Base-by-base conservation (phyloP, 2,888 invertebrate genomes). In the Boloria euphrosyne region DNA sequence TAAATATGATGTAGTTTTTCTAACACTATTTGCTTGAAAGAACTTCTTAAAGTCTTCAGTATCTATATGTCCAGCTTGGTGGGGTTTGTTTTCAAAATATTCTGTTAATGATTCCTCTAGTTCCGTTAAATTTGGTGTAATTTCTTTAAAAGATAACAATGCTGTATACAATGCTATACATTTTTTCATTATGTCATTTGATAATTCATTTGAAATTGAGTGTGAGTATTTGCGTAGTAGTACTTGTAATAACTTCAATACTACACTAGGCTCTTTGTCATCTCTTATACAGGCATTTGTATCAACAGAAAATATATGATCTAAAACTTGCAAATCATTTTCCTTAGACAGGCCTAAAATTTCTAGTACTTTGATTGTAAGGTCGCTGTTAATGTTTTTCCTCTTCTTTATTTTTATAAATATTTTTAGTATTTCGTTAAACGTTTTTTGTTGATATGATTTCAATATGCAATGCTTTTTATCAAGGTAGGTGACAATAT, bases 41-140 rank as follows among this genome's bases (percentile, higher is more conserved):
- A 94, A 90, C 57, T 89, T 87, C 70, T 85, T 84, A 71, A 94
- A 94, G 65, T 94, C 84, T 65, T 93, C 87, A n/a, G 82, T 81
- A 16, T 89, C 82, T 13, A 96, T 79, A 16, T 82, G 78, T 14
- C 82, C 78, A 4, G 94, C 88, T 74, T 89, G 92, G 75, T 95
- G 93, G 49, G 95, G 94, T 84, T 94, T 95, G 60, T 86, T 87
- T 67, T 91, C 80, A 17, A 96, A 87, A 79, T 95, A 95, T 67
- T 86, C 81, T 13, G 89, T 78, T 13, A 96, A 78, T 2, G 93
- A 81, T 5, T 80, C 82, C 73, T 95, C 95, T 74, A 96, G 83
- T 52, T 81, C 83, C 4, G 92, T 92, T 27, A 94, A 77, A 76
- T 93, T 93, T 13, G 87, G 80, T 16, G 83, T 89, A 0, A 83